These are phyloP conservation scores for Pentalonia nigronervosa DNA, from an alignment of 1,140 invertebrate genomes.

Conservation along the genomic window DNA sequence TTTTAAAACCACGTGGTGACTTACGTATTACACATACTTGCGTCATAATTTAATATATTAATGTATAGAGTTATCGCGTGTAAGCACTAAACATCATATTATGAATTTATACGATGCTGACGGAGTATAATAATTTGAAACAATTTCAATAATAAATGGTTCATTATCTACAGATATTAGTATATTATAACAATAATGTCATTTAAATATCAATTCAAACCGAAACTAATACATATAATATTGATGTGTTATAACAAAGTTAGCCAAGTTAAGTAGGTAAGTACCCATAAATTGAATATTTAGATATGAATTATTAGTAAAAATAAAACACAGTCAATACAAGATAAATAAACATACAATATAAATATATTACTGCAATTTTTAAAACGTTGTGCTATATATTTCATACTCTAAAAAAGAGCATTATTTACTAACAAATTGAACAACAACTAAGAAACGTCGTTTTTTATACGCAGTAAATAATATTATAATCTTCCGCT, in stretches of 20 bases:
- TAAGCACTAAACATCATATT: neutral
- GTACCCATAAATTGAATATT: neutral
- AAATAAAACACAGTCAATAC: neutral
- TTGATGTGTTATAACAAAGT: neutral
- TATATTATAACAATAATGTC: neutral
- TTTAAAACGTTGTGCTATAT: neutral
- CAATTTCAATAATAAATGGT: neutral
- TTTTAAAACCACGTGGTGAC: neutral
- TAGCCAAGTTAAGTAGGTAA: neutral
- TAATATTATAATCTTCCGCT: neutral
- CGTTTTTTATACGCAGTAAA: neutral
- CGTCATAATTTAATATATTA: conserved; percentile 9
- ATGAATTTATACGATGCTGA: neutral
- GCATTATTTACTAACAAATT: neutral
- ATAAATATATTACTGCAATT: neutral
- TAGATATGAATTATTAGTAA: neutral
- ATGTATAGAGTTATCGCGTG: neutral
- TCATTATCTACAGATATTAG: neutral
- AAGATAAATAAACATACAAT: neutral
- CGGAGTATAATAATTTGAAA: neutral
- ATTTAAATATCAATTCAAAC: neutral
- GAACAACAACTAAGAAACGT: neutral
- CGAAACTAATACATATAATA: neutral
- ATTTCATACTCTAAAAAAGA: neutral
- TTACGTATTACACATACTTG: neutral